phyloP scores from a whole-genome alignment of 1,140 invertebrate genomes.

The Lamellibrachia luymesi region DNA sequence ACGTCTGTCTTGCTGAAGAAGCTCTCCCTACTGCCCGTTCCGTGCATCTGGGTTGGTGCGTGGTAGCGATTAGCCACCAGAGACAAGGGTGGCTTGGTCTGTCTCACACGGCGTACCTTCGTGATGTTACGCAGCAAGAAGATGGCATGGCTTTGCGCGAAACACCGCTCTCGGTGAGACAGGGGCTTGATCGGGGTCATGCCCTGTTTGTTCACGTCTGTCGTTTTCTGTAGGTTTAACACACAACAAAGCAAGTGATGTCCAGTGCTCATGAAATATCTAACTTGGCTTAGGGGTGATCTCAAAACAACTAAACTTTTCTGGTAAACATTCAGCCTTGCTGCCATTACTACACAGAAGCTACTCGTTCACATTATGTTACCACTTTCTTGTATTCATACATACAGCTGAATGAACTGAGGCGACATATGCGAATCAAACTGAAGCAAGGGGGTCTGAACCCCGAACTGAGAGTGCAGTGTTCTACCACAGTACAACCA shows the following conservation, averaged over 20 bases:
- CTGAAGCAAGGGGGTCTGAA: too few relatives aligned
- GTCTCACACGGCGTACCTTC: conserved; percentile 65
- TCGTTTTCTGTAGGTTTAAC: not conserved
- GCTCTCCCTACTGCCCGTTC: not conserved
- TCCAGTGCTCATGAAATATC: too few relatives aligned
- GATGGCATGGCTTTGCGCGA: conserved; percentile 74
- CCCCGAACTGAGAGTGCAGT: too few relatives aligned
- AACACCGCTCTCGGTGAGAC: conserved; percentile 75
- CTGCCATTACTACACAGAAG: too few relatives aligned
- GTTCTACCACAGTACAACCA: too few relatives aligned
- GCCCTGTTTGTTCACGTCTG: not conserved
- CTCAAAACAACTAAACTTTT: too few relatives aligned
- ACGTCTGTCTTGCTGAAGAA: conserved; percentile 52
- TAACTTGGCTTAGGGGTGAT: too few relatives aligned
- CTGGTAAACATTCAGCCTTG: too few relatives aligned
- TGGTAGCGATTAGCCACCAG: conserved; percentile 10
- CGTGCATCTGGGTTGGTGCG: not conserved
- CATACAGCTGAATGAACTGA: too few relatives aligned
- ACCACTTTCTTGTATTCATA: too few relatives aligned
- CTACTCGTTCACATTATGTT: too few relatives aligned
- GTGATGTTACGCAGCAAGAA: conserved; percentile 88
- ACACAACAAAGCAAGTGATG: not conserved
- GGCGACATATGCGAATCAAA: too few relatives aligned
- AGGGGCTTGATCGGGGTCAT: conserved; percentile 68
- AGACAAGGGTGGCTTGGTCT: conserved; percentile 23